Conservation (phyloP, 2,113 vertebrate species). For the Pygoscelis antarcticus region DNA sequence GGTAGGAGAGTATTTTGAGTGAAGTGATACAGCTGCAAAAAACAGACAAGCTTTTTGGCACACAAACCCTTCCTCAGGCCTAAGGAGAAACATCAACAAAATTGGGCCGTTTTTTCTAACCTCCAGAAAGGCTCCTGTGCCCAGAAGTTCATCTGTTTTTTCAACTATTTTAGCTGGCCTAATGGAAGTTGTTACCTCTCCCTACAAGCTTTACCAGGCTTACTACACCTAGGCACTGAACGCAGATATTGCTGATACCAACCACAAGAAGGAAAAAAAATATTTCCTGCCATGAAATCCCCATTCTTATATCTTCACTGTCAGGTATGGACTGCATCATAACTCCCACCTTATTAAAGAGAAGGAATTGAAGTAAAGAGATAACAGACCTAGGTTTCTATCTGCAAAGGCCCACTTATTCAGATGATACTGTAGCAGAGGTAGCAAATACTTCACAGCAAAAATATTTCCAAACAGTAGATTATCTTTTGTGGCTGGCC, state of each 20-base stretch:
- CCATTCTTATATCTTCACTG: background rate
- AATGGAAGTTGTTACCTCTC: background rate
- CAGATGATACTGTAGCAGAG: background rate
- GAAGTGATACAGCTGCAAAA: background rate
- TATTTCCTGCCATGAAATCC: background rate
- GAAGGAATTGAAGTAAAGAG: background rate
- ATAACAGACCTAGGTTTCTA: background rate
- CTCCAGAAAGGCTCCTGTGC: background rate
- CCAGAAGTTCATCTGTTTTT: background rate
- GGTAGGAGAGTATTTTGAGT: background rate
- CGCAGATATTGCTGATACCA: background rate
- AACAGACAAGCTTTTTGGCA: background rate
- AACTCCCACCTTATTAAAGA: slow-evolving; percentile 31
- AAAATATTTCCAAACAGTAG: slow-evolving; percentile 35
- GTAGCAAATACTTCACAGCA: slow-evolving; percentile 20
- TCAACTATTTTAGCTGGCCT: background rate
- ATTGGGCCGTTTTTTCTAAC: background rate
- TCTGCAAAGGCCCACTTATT: background rate
- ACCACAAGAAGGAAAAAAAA: background rate
- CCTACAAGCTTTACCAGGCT: background rate
- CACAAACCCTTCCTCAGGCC: background rate
- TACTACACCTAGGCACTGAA: background rate
- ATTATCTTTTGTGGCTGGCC: slow-evolving; percentile 16
- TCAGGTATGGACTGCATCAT: background rate
- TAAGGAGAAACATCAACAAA: background rate